Evolutionary conservation across 2,888 invertebrate genomes (phyloP).

Genomic region (Nomada ruficornis): DNA sequence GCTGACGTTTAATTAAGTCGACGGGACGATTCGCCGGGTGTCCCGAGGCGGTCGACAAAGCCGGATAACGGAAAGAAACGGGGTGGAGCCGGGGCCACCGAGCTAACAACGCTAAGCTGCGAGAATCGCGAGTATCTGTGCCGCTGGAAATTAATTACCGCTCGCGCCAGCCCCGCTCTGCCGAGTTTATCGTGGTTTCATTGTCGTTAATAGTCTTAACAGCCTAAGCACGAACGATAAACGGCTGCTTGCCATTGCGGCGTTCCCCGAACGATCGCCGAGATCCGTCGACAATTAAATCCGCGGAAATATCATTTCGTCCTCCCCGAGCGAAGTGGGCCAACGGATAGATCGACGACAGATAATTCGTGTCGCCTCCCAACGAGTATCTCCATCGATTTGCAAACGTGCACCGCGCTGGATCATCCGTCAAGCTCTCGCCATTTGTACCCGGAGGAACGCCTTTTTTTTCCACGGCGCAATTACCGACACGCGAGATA

Average conservation of each 20-base stretch:
- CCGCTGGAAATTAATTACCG: conserved; percentile 47
- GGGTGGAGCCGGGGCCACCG: background rate
- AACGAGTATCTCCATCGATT: too few species aligned
- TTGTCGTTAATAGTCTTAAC: conserved; percentile 41
- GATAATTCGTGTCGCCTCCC: background rate
- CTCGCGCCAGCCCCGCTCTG: conserved; percentile 4
- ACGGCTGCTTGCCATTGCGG: background rate
- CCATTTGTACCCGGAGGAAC: too few species aligned
- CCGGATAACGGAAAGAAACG: conserved; percentile 44
- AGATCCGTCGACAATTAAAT: background rate
- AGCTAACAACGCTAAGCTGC: conserved; percentile 20
- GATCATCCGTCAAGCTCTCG: too few species aligned
- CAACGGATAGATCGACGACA: background rate
- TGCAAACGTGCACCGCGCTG: too few species aligned
- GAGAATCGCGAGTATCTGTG: conserved; percentile 35
- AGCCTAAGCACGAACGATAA: conserved; percentile 28
- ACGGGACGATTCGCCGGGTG: conserved; percentile 29
- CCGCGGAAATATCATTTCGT: background rate
- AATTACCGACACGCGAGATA: background rate
- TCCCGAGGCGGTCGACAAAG: conserved; percentile 38
- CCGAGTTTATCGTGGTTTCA: conserved; percentile 52
- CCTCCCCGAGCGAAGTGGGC: background rate
- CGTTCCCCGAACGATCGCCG: background rate
- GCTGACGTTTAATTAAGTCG: conserved; percentile 55
- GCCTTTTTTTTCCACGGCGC: too few species aligned